phyloP scores from a whole-genome alignment of 2,888 invertebrate genomes.

The Morpho deidamia region DNA sequence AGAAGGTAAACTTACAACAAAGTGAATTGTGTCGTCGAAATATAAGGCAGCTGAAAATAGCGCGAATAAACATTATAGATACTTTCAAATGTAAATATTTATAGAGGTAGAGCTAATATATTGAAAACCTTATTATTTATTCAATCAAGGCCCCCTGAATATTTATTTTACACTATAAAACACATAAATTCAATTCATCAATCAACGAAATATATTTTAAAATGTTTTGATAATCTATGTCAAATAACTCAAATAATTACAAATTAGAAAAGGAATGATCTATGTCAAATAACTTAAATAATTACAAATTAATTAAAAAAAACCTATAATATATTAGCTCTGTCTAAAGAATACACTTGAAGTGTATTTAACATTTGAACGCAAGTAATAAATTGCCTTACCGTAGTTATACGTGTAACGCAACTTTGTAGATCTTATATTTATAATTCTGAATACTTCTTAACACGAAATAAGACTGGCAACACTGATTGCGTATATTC shows the following conservation, averaged over 20 bases:
- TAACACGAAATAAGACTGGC: constrained; percentile 2
- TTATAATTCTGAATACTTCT: constrained; percentile 3
- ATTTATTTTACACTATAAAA: too few species aligned
- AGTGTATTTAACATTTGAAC: constrained; percentile 1
- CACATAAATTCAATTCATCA: too few species aligned
- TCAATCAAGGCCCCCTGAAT: too few species aligned
- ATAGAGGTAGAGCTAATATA: constrained; percentile 20
- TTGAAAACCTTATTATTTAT: constrained; percentile 7
- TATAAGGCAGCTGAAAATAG: constrained; percentile 9
- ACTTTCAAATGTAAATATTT: constrained; percentile 15
- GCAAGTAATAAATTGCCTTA: constrained; percentile 22
- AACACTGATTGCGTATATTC: constrained; percentile 12
- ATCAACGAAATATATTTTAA: too few species aligned
- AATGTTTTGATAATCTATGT: background rate
- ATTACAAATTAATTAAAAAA: too few species aligned
- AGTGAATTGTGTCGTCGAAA: background rate
- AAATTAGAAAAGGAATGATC: too few species aligned
- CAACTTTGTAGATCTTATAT: constrained; percentile 9
- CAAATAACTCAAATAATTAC: background rate
- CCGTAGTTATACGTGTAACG: constrained; percentile 16
- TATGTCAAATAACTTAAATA: background rate
- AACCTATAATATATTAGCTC: constrained; percentile 18
- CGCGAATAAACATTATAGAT: constrained; percentile 3
- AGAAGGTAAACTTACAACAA: too few species aligned
- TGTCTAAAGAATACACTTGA: constrained; percentile 3